Evolutionary conservation across 2,797 vertebrate species (phyloP).

Genomic region (Scolopax bukidnonensis): DNA sequence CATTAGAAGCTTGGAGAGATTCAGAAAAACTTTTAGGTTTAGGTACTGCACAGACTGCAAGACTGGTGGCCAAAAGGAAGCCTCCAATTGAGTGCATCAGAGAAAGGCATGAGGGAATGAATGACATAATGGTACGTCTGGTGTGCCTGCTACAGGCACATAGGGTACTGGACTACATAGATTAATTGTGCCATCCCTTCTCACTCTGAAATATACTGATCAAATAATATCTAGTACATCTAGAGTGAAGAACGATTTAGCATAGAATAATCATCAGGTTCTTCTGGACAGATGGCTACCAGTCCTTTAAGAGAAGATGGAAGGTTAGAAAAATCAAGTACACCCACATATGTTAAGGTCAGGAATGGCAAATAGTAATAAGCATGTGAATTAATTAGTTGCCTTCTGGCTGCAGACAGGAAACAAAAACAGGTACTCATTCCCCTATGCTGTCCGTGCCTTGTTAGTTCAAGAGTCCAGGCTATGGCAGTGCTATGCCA

Average conservation of each 20-base stretch:
- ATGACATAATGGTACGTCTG: neutral
- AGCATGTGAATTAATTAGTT: neutral
- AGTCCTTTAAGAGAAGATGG: neutral
- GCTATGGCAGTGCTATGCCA: neutral
- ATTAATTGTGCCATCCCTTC: neutral
- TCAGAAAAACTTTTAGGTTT: neutral
- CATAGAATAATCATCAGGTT: neutral
- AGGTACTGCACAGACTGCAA: neutral
- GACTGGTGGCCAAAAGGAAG: neutral
- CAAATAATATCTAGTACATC: neutral
- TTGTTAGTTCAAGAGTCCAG: neutral
- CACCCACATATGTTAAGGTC: neutral
- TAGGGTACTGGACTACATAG: neutral
- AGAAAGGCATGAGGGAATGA: neutral
- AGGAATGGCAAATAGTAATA: neutral
- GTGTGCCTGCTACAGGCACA: neutral
- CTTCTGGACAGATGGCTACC: neutral
- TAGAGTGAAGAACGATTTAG: neutral
- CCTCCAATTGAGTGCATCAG: neutral
- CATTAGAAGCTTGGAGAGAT: neutral
- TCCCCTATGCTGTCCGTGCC: neutral
- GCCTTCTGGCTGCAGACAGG: neutral
- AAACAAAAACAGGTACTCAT: neutral
- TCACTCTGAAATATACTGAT: neutral
- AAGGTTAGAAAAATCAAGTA: neutral